Evolutionary conservation across 2,888 invertebrate genomes (phyloP), one percentile per base, ranked within the genome.

Genomic region (Philereme vetulata): DNA sequence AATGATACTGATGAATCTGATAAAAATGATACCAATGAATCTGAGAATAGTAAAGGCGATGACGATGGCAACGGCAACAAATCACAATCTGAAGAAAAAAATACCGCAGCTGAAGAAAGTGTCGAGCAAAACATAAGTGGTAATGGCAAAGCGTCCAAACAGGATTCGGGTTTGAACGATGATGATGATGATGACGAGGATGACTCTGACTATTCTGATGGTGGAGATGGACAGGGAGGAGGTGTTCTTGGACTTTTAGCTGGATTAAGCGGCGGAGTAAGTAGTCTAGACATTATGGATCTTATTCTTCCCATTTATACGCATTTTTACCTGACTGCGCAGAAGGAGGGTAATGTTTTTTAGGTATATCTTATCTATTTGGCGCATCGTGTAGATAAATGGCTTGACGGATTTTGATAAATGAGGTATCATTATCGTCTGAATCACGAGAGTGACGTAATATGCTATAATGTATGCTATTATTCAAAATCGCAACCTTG

Each of bases 141-240:
- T 4, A 68, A 65, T 52, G 64, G 70, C 49, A 72, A 79, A 51
- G 69, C 70, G 11, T 75, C 78, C 35, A 74, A 81, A 63, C 77
- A 82, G 66, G 77, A 81, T 56, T 78, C 81, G 5, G 57, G 62
- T 43, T 54, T 54, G 8, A 51, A 48, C 3, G 77, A 73, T 59
- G 75, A 80, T 8, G 75, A 80, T 8, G 74, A 76, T 53, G 67
- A 72, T 46, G 71, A 77, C 53, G 74, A 80, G 43, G 75, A 81
- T 36, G 81, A 80, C 60, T 81, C 84, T 36, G 86, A 88, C 69
- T 84, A 80, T 40, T 66, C 66, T n/a, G 89, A 92, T 61, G 90
- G 90, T 1, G 92, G 91, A 0, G 92, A 92, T 55, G 93, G 92
- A 0, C 81, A 86, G 55, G 93, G 92, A 8, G 93, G 93, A 7